Percentiles rank a stretch among this genome's conserved stretches.
These are phyloP conservation scores for Artemia franciscana DNA, from an alignment of 1,140 invertebrate species.

Conservation along the genomic window DNA sequence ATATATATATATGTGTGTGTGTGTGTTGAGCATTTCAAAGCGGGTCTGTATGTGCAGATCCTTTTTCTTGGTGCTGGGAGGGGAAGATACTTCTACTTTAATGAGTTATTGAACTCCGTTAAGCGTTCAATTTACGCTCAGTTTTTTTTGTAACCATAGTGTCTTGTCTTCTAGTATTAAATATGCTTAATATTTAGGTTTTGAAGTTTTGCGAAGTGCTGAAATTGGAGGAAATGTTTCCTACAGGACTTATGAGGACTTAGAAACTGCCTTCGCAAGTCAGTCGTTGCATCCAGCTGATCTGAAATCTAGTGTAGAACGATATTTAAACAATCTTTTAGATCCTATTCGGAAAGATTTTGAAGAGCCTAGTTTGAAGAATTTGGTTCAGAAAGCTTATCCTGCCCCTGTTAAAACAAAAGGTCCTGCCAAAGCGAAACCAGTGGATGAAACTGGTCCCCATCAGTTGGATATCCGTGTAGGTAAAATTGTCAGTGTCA, in stretches of 20 bases:
- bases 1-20: too few species aligned
- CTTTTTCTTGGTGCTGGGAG: too few species aligned
- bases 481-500: constrained; percentile 68
- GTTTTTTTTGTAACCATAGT: too few species aligned
- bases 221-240: constrained; percentile 42
- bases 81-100: too few species aligned
- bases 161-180: too few species aligned
- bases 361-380: constrained; percentile 46
- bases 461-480: constrained; percentile 64
- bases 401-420: constrained; percentile 37
- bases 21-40: too few species aligned
- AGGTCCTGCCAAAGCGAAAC: constrained; percentile 16
- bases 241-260: constrained; percentile 44
- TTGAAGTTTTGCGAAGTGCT: constrained; percentile 21
- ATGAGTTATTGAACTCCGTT: too few species aligned
- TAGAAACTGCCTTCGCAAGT: constrained; percentile 51
- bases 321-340: constrained; percentile 62
- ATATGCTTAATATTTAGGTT: constrained; percentile 13
- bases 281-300: constrained; percentile 78
- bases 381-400: constrained; percentile 47
- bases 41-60: too few species aligned
- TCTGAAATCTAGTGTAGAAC: constrained; percentile 59
- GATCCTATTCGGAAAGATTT: constrained; percentile 76
- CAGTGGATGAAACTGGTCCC: constrained; percentile 37
- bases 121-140: too few species aligned